These are phyloP conservation scores for Actinostola sp. DNA, from an alignment of 92 coral and sea anemone genomes.

Conservation along the genomic window DNA sequence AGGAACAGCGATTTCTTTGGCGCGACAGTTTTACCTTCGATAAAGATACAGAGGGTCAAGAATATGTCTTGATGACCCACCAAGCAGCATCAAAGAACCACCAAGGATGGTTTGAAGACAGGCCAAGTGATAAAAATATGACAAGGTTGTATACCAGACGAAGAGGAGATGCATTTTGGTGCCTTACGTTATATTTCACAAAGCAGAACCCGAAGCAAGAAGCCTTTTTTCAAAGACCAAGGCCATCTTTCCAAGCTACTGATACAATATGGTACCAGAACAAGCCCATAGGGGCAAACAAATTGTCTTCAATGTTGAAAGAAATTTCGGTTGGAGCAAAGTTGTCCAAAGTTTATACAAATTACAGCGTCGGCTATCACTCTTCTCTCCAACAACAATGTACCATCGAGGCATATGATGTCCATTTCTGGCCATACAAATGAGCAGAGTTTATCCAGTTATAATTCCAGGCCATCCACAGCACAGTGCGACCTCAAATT, in stretches of 20 bases:
- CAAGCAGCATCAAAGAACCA: not conserved
- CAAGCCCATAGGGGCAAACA: not conserved
- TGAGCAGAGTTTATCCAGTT: too few relatives aligned
- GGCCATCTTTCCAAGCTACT: not conserved
- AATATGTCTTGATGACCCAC: not conserved
- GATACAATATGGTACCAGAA: not conserved
- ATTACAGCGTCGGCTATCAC: too few relatives aligned
- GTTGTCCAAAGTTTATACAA: slow-evolving; percentile 8
- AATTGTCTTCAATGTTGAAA: not conserved
- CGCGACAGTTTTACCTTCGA: not conserved
- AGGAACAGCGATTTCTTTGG: not conserved
- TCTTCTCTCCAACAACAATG: too few relatives aligned
- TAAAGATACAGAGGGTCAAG: not conserved
- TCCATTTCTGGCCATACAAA: too few relatives aligned
- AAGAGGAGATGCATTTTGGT: not conserved
- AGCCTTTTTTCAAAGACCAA: not conserved
- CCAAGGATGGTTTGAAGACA: not conserved
- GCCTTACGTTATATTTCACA: not conserved
- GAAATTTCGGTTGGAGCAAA: not conserved
- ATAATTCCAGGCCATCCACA: too few relatives aligned
- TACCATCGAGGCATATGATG: too few relatives aligned
- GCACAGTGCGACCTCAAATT: too few relatives aligned
- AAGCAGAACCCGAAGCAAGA: not conserved
- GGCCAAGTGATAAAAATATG: not conserved
- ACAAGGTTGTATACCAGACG: not conserved